Percentiles rank a stretch among this genome's conserved stretches.
Evolutionary conservation across 2,888 invertebrate species (phyloP).

Genomic region (Cerastis rubricosa): DNA sequence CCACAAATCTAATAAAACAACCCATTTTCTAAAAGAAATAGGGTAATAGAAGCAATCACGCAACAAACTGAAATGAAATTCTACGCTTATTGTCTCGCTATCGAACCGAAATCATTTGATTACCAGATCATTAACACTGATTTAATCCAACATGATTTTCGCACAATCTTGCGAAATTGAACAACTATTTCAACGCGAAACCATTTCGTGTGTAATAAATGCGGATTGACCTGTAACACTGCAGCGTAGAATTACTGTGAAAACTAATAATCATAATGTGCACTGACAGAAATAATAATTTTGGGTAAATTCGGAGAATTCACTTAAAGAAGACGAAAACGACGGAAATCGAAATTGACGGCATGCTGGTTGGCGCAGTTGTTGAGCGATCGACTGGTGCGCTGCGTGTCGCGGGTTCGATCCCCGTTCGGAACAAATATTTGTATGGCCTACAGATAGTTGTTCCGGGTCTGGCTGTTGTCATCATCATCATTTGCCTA

Average conservation of each 20-base stretch:
- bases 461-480: too few species aligned
- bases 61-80: constrained; percentile 51
- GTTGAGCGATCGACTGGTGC: too few species aligned
- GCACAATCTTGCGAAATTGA: constrained; percentile 46
- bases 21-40: constrained; percentile 17
- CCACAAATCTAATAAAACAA: background rate
- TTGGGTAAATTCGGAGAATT: constrained; percentile 13
- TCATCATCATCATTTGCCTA: too few species aligned
- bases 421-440: too few species aligned
- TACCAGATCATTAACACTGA: constrained; percentile 55
- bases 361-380: too few species aligned
- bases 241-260: constrained; percentile 51
- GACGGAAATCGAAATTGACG: too few species aligned
- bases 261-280: constrained; percentile 58
- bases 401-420: too few species aligned
- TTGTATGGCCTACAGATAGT: too few species aligned
- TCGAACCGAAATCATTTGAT: constrained; percentile 51
- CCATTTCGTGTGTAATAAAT: constrained; percentile 53
- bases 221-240: constrained; percentile 54
- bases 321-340: background rate
- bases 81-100: constrained; percentile 50
- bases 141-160: constrained; percentile 54
- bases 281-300: constrained; percentile 47
- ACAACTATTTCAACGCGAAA: constrained; percentile 50
- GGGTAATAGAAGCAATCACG: constrained; percentile 21